A percentile compares a stretch with the other conserved stretches of the same genome.
phyloP scores from a whole-genome alignment of 2,113 vertebrate genomes.

The Syngnathus scovelli region DNA sequence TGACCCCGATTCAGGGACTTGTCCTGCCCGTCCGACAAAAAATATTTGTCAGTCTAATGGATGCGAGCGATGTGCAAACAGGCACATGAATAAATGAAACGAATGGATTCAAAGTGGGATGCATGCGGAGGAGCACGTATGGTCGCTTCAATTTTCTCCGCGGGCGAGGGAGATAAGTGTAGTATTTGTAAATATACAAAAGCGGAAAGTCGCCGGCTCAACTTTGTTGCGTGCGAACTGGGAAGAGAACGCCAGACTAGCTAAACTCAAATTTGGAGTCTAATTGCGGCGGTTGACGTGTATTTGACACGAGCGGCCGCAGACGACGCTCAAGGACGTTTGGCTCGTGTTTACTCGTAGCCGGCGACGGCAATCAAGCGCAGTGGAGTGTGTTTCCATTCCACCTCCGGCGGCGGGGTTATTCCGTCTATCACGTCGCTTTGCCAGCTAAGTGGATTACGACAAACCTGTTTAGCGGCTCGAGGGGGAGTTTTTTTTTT shows the following conservation, averaged over 20 bases:
- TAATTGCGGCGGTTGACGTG: neutral
- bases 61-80: neutral
- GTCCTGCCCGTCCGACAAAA: neutral
- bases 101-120: neutral
- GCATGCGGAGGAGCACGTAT: neutral
- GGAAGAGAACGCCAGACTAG: neutral
- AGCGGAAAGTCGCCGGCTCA: too few relatives aligned
- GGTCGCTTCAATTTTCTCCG: neutral
- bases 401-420: neutral
- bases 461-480: constrained; percentile 9
- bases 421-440: constrained; percentile 37
- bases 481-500: constrained; percentile 14
- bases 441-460: constrained; percentile 25
- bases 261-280: neutral
- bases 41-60: neutral
- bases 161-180: neutral
- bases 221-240: too few relatives aligned
- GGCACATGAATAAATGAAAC: neutral
- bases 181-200: too few relatives aligned
- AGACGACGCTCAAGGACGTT: neutral
- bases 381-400: neutral
- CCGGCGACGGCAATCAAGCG: neutral
- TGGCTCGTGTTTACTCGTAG: too few relatives aligned
- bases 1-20: neutral
- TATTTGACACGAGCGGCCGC: neutral